A percentile compares a stretch with the other conserved stretches of the same genome.
phyloP scores from a whole-genome alignment of 2,113 vertebrate species.

The Cyphomyrus discorhynchus region DNA sequence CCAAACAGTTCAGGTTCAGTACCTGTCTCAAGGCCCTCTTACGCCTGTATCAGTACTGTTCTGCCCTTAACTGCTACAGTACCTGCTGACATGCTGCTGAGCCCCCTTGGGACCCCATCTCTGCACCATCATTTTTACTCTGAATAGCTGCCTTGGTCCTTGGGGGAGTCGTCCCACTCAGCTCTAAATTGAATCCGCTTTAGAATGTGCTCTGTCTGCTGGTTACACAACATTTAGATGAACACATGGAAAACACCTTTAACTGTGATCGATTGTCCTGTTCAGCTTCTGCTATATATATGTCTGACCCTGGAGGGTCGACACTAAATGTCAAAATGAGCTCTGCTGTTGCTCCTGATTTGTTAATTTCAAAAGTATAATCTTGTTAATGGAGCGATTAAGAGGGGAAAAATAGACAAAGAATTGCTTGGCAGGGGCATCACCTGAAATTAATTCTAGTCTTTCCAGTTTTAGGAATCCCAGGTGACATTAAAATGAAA shows the following conservation, averaged over 20 bases:
- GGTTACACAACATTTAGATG: neutral
- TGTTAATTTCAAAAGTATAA: neutral
- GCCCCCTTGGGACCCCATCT: neutral
- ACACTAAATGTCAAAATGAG: neutral
- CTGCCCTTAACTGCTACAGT: neutral
- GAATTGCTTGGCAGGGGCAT: neutral
- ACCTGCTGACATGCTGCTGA: neutral
- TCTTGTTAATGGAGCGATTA: constrained; percentile 4
- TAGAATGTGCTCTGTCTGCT: neutral
- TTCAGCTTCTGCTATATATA: neutral
- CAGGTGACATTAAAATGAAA: constrained; percentile 4
- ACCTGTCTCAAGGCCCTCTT: neutral
- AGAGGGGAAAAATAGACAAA: neutral
- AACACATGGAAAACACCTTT: neutral
- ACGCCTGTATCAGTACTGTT: neutral
- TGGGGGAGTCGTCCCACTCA: neutral
- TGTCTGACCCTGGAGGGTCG: neutral
- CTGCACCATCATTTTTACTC: neutral
- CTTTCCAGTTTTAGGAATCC: neutral
- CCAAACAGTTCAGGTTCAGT: neutral
- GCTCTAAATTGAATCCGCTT: neutral
- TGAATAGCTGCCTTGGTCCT: neutral
- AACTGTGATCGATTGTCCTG: neutral
- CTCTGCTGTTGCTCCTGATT: neutral
- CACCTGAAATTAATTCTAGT: neutral